Percentiles rank a stretch among this genome's conserved stretches.
Evolutionary conservation across 2,113 vertebrate species (phyloP).

Genomic region (Nerophis ophidion): DNA sequence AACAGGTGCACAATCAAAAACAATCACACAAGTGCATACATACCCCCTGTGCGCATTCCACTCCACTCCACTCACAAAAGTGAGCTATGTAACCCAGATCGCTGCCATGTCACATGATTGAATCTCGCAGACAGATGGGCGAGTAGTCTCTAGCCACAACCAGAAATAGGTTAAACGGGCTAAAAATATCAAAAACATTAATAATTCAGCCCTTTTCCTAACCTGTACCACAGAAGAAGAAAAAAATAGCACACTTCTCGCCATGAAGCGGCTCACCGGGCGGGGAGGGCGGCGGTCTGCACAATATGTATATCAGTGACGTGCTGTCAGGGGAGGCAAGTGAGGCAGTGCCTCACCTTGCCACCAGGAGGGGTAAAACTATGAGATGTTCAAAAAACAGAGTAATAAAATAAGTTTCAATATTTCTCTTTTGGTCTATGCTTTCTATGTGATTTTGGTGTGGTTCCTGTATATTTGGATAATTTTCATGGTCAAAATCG

Average conservation of each 20-base stretch:
- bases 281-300: constrained; percentile 17
- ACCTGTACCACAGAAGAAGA: constrained; percentile 60
- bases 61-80: constrained; percentile 23
- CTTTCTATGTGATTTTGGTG: too few relatives aligned
- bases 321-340: too few relatives aligned
- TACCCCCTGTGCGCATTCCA: background rate
- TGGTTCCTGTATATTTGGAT: too few relatives aligned
- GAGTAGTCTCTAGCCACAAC: constrained; percentile 67
- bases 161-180: constrained; percentile 74
- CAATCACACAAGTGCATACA: background rate
- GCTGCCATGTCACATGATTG: constrained; percentile 60
- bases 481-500: too few relatives aligned
- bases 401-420: too few relatives aligned
- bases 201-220: constrained; percentile 69
- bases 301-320: too few relatives aligned
- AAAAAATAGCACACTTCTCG: constrained; percentile 57
- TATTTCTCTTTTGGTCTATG: too few relatives aligned
- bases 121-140: constrained; percentile 62
- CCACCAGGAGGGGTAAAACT: too few relatives aligned
- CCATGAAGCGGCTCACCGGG: constrained; percentile 49
- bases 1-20: background rate
- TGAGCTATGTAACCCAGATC: constrained; percentile 70
- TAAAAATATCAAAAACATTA: constrained; percentile 74
- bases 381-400: too few relatives aligned
- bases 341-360: too few relatives aligned